Base-by-base conservation (phyloP, 2,797 vertebrate species). In the Otus scops region DNA sequence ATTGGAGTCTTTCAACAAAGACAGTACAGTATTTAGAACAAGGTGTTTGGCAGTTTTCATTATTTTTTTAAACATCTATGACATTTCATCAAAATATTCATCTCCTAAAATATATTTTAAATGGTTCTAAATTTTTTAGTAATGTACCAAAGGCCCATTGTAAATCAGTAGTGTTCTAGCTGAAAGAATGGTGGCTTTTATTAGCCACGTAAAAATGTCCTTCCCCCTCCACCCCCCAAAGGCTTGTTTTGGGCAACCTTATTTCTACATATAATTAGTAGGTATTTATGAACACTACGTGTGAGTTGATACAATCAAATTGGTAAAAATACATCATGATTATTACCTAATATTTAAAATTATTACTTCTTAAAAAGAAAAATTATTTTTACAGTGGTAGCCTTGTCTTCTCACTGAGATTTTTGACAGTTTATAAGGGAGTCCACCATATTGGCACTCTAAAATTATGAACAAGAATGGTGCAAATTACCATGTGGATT, bases 221-320 rank as follows among this genome's bases (percentile, higher is more conserved):
- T 65, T 30, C 38, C 38, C 23, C 4, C 39, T 23, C 10, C 21
- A 47, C 7, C 1, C 2, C 15, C 50, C 34, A 43, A 43, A 39
- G 43, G 59, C 84, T 95, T 94, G 12, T 53, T 79, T 85, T 6
- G 6, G 80, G 88, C 84, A 95, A 50, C 84, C 73, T 92, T 50
- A 38, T 64, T 87, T 90, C 70, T 83, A 6, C 51, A 34, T 79
- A 4, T 50, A 53, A 61, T 43, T 75, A 85, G 71, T 93, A 87
- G 87, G 82, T 91, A 82, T 78, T 96, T 65, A 47, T 80, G 90
- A 94, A 68, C 95, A 91, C 81, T 87, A 26, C n/a, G 11, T 83
- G 86, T 83, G 83, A 96, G 53, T 85, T 82, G 67, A 32, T 75
- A 18, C 12, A 16, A 38, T 24, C 45, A 74, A 23, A 71, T 83